A percentile compares a stretch with the other conserved stretches of the same genome.
phyloP scores from a whole-genome alignment of 2,888 invertebrate species.

The Dolichopus griseipennis region DNA sequence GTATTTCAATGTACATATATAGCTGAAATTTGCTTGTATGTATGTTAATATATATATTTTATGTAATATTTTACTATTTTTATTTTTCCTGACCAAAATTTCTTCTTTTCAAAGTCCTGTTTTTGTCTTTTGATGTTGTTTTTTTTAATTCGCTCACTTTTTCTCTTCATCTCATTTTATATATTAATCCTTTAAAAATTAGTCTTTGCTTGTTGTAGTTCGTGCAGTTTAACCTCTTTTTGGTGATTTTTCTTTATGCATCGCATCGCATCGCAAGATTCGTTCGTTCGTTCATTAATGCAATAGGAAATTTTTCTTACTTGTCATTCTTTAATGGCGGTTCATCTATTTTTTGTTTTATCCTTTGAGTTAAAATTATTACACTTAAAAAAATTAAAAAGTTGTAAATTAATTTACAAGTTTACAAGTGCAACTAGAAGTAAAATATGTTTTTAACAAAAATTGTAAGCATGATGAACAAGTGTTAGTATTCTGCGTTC shows the following conservation, averaged over 20 bases:
- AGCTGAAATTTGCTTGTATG: neutral
- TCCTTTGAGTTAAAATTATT: neutral
- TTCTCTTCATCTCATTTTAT: neutral
- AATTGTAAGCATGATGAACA: too few species aligned
- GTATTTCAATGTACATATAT: neutral
- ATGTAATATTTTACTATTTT: neutral
- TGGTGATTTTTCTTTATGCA: too few species aligned
- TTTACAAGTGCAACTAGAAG: too few species aligned
- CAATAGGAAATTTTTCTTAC: neutral
- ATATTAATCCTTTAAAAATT: neutral
- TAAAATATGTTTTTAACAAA: too few species aligned
- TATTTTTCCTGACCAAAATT: slow-evolving; percentile 1
- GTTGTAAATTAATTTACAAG: too few species aligned
- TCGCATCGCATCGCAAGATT: too few species aligned
- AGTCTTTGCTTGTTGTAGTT: neutral
- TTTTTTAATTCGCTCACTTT: neutral
- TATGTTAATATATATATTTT: too few species aligned
- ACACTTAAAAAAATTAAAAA: neutral
- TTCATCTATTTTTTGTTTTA: neutral
- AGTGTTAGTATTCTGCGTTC: too few species aligned
- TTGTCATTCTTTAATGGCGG: neutral
- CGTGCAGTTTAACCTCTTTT: slow-evolving; percentile 1
- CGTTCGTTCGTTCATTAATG: neutral
- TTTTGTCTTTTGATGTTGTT: neutral
- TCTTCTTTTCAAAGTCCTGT: neutral